phyloP scores from a whole-genome alignment of 35 echinoderm and acorn worm species.

The Ophioderma brevispina region DNA sequence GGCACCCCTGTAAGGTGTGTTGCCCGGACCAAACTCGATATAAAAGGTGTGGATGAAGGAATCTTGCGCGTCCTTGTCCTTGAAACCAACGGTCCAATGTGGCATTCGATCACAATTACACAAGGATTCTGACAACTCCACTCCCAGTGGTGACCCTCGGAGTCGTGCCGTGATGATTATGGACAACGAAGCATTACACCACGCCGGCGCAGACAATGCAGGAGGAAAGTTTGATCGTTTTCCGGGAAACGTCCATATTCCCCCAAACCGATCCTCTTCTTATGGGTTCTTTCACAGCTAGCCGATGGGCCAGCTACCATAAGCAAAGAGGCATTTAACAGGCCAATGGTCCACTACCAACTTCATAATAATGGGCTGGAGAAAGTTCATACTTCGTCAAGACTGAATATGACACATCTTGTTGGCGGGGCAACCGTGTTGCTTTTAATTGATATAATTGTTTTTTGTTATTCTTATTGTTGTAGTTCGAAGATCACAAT shows the following conservation, averaged over 20 bases:
- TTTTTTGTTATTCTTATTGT: neutral
- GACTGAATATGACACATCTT: neutral
- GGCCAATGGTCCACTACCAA: neutral
- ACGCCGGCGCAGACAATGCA: neutral
- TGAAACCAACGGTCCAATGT: neutral
- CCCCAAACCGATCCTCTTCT: neutral
- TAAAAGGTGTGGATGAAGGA: constrained; percentile 21
- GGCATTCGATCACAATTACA: neutral
- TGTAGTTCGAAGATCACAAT: too few species aligned
- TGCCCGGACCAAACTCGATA: neutral
- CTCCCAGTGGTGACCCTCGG: neutral
- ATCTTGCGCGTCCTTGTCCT: neutral
- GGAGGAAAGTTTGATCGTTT: neutral
- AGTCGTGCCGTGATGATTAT: neutral
- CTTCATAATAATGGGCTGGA: neutral
- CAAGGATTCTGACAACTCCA: neutral
- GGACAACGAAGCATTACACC: neutral
- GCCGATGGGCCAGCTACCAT: neutral
- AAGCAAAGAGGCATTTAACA: neutral
- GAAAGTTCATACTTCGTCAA: neutral
- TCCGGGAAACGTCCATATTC: neutral
- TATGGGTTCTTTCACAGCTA: neutral
- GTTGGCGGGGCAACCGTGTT: neutral
- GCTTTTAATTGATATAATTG: neutral
- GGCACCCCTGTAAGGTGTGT: constrained; percentile 6